These are phyloP conservation scores for Saccopteryx bilineata DNA, from an alignment of 2,113 vertebrate species.

Conservation along the genomic window DNA sequence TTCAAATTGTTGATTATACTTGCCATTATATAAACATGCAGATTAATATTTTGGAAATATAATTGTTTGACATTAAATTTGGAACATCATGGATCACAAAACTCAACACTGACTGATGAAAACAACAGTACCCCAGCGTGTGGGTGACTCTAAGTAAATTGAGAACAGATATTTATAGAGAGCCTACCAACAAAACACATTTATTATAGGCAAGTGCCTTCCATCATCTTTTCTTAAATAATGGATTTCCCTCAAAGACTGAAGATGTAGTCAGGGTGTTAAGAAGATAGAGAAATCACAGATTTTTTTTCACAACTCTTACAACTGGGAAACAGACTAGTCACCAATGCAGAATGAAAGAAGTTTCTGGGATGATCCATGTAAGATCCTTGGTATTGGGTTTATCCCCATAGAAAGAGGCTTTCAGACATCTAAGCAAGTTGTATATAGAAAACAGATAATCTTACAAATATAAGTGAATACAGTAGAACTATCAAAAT, in stretches of 20 bases:
- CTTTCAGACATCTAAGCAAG: neutral
- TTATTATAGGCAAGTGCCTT: neutral
- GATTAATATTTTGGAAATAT: constrained; percentile 51
- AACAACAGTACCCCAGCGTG: neutral
- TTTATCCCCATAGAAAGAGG: neutral
- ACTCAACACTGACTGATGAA: constrained; percentile 33
- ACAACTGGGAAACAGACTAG: neutral
- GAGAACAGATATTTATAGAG: constrained; percentile 59
- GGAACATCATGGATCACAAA: constrained; percentile 43
- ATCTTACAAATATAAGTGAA: constrained; percentile 12
- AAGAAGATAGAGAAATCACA: neutral
- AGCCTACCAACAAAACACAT: constrained; percentile 3
- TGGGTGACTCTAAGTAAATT: neutral
- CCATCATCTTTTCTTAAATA: neutral
- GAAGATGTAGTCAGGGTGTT: neutral
- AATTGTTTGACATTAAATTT: constrained; percentile 54
- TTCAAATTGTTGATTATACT: neutral
- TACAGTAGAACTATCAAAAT: neutral
- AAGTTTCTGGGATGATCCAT: neutral
- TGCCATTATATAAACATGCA: neutral
- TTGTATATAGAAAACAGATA: neutral
- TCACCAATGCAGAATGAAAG: rapidly evolving
- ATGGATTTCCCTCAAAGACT: neutral
- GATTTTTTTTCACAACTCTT: neutral
- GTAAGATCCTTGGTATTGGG: no score